These are phyloP conservation scores for Eustalomyia histrio DNA, from an alignment of 2,888 invertebrate species.

Conservation along the genomic window DNA sequence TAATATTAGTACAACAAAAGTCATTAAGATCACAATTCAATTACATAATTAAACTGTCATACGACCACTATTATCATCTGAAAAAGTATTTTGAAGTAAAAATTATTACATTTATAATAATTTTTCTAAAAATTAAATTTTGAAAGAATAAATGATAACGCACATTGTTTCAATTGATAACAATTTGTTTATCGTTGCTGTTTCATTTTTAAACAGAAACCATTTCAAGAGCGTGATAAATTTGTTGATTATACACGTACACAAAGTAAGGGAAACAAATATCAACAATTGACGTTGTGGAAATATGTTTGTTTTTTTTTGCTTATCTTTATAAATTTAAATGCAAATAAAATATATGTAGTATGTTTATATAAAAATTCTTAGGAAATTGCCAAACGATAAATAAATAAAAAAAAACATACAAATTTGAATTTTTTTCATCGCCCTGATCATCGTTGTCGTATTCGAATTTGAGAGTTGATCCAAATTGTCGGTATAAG, in stretches of 20 bases:
- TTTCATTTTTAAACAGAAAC: too few species aligned
- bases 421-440: too few species aligned
- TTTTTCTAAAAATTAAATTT: not conserved
- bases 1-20: not conserved
- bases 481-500: too few species aligned
- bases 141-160: not conserved
- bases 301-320: constrained; percentile 17
- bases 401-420: constrained; percentile 46
- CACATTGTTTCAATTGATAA: constrained; percentile 12
- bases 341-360: not conserved
- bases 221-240: constrained; percentile 22
- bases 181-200: not conserved
- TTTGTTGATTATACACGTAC: constrained; percentile 15
- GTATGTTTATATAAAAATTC: constrained; percentile 5
- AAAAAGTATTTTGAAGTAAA: not conserved
- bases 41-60: not conserved
- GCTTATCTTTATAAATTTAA: constrained; percentile 34
- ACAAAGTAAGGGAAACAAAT: constrained; percentile 17
- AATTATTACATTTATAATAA: not conserved
- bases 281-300: not conserved
- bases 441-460: too few species aligned
- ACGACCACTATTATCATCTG: not conserved
- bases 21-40: not conserved
- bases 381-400: constrained; percentile 56
- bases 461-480: too few species aligned